phyloP scores from a whole-genome alignment of 2,888 invertebrate genomes.

The Zhengitettix transpicula region DNA sequence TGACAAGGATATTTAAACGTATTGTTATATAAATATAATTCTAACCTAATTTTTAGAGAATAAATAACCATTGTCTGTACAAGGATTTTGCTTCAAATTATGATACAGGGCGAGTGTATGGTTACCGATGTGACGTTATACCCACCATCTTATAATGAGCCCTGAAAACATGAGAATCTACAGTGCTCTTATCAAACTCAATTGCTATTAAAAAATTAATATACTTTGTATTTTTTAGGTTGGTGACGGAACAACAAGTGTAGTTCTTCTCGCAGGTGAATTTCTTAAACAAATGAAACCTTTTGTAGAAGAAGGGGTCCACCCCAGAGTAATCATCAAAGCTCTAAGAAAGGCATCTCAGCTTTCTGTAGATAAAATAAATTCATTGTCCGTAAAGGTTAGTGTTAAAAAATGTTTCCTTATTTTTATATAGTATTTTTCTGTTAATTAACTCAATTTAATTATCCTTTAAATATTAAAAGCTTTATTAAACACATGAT shows the following conservation, averaged over 20 bases:
- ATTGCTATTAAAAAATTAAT: no score
- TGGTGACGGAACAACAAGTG: slow-evolving; percentile 97
- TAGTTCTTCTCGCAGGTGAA: slow-evolving; percentile 89
- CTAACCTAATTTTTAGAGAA: no score
- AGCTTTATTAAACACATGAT: neutral
- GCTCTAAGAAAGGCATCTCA: slow-evolving; percentile 73
- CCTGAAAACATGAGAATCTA: no score
- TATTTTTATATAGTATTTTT: neutral
- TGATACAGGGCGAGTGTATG: no score
- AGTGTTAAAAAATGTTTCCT: neutral
- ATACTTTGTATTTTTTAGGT: slow-evolving; percentile 38
- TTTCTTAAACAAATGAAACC: slow-evolving; percentile 87
- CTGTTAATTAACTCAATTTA: neutral
- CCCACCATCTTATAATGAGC: no score
- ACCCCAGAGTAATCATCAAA: slow-evolving; percentile 83
- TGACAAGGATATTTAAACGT: no score
- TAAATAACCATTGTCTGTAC: no score
- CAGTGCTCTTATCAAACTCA: no score
- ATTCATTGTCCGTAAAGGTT: slow-evolving; percentile 58
- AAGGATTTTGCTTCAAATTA: no score
- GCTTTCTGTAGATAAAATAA: slow-evolving; percentile 66
- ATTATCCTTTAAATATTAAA: neutral
- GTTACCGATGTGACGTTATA: no score
- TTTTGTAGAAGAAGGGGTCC: slow-evolving; percentile 91
- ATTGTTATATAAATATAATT: no score